Evolutionary conservation across 2,888 invertebrate species (phyloP).

Genomic region (Horisme vitalbata): DNA sequence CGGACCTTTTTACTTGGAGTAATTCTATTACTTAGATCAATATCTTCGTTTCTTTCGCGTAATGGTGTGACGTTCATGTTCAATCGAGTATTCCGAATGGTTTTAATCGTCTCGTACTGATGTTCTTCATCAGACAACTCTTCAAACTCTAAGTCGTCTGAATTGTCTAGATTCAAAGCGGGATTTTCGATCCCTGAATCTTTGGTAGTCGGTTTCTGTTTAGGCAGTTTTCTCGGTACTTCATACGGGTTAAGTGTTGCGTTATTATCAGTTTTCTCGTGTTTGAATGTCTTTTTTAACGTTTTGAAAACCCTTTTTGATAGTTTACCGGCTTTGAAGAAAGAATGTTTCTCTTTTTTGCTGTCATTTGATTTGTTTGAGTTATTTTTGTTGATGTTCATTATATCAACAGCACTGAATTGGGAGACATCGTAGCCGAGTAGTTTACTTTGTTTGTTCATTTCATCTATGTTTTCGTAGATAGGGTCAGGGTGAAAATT

Average conservation of each 20-base stretch:
- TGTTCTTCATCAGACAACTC: conserved; percentile 62
- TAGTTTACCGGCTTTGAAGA: conserved; percentile 66
- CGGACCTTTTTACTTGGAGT: conserved; percentile 74
- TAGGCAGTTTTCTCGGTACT: conserved; percentile 67
- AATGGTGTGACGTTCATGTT: conserved; percentile 75
- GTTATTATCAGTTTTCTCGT: conserved; percentile 61
- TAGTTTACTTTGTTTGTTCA: conserved; percentile 77
- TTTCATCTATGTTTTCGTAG: conserved; percentile 66
- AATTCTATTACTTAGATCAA: conserved; percentile 53
- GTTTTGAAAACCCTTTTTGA: conserved; percentile 74
- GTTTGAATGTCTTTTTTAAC: conserved; percentile 70
- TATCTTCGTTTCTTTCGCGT: conserved; percentile 53
- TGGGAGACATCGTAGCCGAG: conserved; percentile 73
- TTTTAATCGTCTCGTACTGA: conserved; percentile 74
- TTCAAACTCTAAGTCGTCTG: conserved; percentile 76
- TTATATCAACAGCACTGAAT: conserved; percentile 69
- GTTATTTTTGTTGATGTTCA: conserved; percentile 62
- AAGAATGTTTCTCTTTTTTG: conserved; percentile 63
- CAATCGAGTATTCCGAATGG: conserved; percentile 64
- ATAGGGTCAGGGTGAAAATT: conserved; percentile 57
- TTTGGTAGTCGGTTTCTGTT: conserved; percentile 53
- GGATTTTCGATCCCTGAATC: conserved; percentile 76
- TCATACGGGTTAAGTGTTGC: conserved; percentile 71
- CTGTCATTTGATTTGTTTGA: conserved; percentile 66
- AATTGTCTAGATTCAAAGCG: conserved; percentile 67